These are phyloP conservation scores for Drosophila helvetica DNA, from an alignment of 2,888 invertebrate genomes.

Conservation along the genomic window DNA sequence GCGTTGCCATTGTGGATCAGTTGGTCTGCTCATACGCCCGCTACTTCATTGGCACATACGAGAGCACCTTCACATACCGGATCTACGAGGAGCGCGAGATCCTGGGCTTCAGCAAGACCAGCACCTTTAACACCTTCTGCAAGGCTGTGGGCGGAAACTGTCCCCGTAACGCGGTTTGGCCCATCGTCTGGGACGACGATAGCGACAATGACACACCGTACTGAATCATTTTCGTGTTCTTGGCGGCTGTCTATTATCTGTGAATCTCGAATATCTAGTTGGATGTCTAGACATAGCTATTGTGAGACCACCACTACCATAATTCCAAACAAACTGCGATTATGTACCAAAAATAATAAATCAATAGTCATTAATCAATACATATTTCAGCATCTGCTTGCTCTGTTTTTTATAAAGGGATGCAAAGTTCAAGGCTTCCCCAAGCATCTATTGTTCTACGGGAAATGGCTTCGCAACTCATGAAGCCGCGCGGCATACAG, in stretches of 20 bases:
- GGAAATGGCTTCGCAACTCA: no score
- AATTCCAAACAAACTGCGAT: conserved; percentile 68
- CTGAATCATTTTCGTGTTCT: conserved; percentile 29
- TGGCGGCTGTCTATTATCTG: neutral
- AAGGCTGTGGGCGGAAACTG: conserved; percentile 87
- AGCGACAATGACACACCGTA: conserved; percentile 46
- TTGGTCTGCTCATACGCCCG: conserved; percentile 95
- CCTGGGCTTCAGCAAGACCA: conserved; percentile 90
- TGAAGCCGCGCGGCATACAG: no score
- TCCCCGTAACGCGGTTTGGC: conserved; percentile 91
- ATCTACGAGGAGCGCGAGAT: conserved; percentile 99
- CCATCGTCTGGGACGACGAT: conserved; percentile 85
- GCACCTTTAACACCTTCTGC: conserved; percentile 92
- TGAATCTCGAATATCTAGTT: conserved; percentile 24
- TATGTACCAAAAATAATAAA: conserved; percentile 58
- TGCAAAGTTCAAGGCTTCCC: no score
- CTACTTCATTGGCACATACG: conserved; percentile 95
- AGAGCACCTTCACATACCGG: conserved; percentile 97
- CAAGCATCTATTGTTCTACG: no score
- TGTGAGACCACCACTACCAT: conserved; percentile 9
- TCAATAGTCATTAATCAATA: conserved; percentile 3
- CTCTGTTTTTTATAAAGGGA: no score
- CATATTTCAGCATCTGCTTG: neutral
- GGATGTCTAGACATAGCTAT: conserved; percentile 8
- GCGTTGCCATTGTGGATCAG: conserved; percentile 96